phyloP scores from a whole-genome alignment of 2,113 vertebrate genomes.

The Mustela lutreola region DNA sequence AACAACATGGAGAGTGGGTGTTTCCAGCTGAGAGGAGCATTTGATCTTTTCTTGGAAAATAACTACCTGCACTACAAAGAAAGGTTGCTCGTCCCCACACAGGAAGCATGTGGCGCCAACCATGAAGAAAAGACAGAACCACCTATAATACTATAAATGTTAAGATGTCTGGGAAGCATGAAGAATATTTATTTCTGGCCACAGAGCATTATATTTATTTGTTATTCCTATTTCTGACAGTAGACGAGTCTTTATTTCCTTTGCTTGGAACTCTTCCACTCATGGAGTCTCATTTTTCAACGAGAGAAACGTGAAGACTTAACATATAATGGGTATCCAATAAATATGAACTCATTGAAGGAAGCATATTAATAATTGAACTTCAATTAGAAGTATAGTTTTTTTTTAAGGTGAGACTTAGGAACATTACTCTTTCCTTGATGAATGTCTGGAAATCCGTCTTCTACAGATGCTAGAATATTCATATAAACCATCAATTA shows the following conservation, averaged over 20 bases:
- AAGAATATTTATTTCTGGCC: conserved; percentile 71
- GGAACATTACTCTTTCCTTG: neutral
- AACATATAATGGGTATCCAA: neutral
- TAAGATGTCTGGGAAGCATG: conserved; percentile 57
- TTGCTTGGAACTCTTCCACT: conserved; percentile 37
- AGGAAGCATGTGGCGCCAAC: conserved; percentile 29
- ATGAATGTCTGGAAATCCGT: neutral
- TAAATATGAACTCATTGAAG: conserved; percentile 23
- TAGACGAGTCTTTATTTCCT: neutral
- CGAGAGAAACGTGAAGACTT: conserved; percentile 18
- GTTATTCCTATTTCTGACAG: conserved; percentile 63
- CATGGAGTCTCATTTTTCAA: neutral
- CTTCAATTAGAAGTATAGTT: conserved; percentile 13
- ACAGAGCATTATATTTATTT: conserved; percentile 46
- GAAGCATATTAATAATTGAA: conserved; percentile 19
- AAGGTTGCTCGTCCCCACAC: neutral
- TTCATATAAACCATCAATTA: conserved; percentile 16
- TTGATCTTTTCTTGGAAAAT: conserved; percentile 82
- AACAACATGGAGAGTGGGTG: conserved; percentile 62
- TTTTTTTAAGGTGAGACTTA: neutral
- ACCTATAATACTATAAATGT: conserved; percentile 52
- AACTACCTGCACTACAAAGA: conserved; percentile 74
- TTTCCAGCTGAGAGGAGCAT: conserved; percentile 75
- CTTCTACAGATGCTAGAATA: neutral
- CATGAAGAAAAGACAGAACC: conserved; percentile 61